Conservation (phyloP, 2,888 invertebrate species). For the Poecilobothrus nobilitatus region DNA sequence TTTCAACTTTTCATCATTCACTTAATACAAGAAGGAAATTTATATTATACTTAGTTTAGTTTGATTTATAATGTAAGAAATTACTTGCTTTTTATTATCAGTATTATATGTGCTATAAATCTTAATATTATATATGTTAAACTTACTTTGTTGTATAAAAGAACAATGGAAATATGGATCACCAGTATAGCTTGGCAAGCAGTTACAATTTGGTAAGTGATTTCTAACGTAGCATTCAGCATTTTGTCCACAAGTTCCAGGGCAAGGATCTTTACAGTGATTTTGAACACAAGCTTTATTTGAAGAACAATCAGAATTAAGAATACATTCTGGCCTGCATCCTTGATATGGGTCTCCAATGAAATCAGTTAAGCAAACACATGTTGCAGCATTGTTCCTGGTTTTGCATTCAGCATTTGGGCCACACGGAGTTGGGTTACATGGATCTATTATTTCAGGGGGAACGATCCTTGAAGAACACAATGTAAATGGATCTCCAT, state of each 20-base stretch:
- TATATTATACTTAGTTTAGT: no score
- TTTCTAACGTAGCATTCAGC: conserved; percentile 65
- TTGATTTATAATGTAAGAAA: no score
- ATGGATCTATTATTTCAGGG: conserved; percentile 44
- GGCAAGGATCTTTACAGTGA: conserved; percentile 71
- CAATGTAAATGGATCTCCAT: conserved; percentile 30
- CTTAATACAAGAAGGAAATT: not conserved
- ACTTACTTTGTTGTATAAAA: conserved; percentile 47
- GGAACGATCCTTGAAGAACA: conserved; percentile 27
- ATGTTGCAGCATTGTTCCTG: conserved; percentile 56
- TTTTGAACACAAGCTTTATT: conserved; percentile 61
- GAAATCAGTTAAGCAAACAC: conserved; percentile 62
- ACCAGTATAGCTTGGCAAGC: conserved; percentile 61
- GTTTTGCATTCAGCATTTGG: conserved; percentile 63
- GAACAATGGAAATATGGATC: conserved; percentile 64
- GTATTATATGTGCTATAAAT: no score
- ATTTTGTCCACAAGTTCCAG: conserved; percentile 66
- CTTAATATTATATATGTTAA: no score
- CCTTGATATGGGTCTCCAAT: conserved; percentile 71
- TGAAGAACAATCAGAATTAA: conserved; percentile 64
- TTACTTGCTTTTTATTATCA: conserved; percentile 10
- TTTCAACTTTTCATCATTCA: conserved; percentile 30
- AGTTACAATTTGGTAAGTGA: conserved; percentile 61
- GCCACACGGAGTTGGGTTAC: conserved; percentile 69
- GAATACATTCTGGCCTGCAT: conserved; percentile 66